phyloP scores from a whole-genome alignment of 2,888 invertebrate genomes.

The Tanypteryx hageni region DNA sequence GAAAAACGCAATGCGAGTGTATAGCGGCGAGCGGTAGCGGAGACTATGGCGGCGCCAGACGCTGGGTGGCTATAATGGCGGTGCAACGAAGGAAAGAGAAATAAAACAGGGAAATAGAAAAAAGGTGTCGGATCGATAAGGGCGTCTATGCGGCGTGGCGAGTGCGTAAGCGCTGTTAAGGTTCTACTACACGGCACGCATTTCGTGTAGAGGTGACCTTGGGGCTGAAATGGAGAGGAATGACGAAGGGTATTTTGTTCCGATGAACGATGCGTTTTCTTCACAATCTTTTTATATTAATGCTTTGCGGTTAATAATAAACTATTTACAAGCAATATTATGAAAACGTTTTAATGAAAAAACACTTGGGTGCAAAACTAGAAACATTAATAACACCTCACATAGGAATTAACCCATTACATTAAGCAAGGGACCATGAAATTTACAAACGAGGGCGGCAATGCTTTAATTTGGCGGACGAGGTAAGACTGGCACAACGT shows the following conservation, averaged over 20 bases:
- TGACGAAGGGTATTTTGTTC: not conserved
- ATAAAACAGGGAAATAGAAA: not conserved
- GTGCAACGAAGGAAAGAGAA: not conserved
- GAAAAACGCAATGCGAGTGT: not conserved
- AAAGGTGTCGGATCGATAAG: not conserved
- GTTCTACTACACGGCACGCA: not conserved
- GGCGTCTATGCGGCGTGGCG: slow-evolving; percentile 7
- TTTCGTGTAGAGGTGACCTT: slow-evolving; percentile 9
- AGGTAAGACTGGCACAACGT: too few species aligned
- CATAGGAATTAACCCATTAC: too few species aligned
- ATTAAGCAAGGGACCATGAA: too few species aligned
- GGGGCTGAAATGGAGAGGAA: not conserved
- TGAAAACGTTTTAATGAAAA: too few species aligned
- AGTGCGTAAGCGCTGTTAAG: not conserved
- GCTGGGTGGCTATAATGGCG: not conserved
- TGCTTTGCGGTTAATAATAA: too few species aligned
- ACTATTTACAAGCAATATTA: too few species aligned
- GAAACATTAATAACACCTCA: too few species aligned
- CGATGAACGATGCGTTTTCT: not conserved
- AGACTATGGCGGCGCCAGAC: not conserved
- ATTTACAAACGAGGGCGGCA: too few species aligned
- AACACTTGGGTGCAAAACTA: too few species aligned
- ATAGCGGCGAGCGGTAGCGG: not conserved
- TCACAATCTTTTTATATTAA: too few species aligned
- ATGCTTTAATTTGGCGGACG: too few species aligned